Base-by-base conservation (phyloP, 2,888 invertebrate species). In the Andrena flavipes region DNA sequence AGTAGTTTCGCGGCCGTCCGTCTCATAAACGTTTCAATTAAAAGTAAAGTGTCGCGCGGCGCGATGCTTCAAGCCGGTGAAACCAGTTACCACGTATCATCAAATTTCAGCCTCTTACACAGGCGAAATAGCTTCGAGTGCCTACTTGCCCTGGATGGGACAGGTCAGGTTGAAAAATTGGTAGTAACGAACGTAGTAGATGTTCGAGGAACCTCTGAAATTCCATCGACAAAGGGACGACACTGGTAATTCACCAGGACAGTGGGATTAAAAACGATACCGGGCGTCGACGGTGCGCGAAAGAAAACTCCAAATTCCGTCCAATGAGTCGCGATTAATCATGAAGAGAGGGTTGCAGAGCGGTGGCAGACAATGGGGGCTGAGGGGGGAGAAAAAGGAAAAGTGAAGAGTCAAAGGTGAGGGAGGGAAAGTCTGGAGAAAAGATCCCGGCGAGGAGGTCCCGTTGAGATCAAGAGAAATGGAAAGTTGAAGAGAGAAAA, bases 11-110 rank as follows among this genome's bases (percentile, higher is more conserved):
- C 74, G 23, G 26, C 16, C 63, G 64, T 56, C 54, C 51, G 65
- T 80, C 67, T 67, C 76, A 56, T 70, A 67, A 77, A 80, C 67
- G 77, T 76, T 76, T 70, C 76, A 80, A 75, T 78, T 78, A 68
- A 78, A 75, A 56, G 51, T 68, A 20, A 54, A 75, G 48, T 26
- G 35, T 68, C 29, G 67, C 48, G 30, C 20, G 33, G 5, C 60
- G 26, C 23, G 49, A 13, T 29, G 20, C 20, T n/a, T 20, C 51
- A 20, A 8, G 20, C 51, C 8, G 8, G 20, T 51, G 51, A 6
- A 51, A 20, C 20, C 42, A 1, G 20, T 20, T 8, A 20, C 54
- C 23, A n/a, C 54, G 54, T 8, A 54, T 20, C 54, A n/a, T 54
- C 8, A 16, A 42, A 42, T 42, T 42, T 16, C 13, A 13, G 42